Evolutionary conservation across 2,888 invertebrate species (phyloP), one percentile per base, ranked within the genome.

Genomic region (Spilarctia lutea): DNA sequence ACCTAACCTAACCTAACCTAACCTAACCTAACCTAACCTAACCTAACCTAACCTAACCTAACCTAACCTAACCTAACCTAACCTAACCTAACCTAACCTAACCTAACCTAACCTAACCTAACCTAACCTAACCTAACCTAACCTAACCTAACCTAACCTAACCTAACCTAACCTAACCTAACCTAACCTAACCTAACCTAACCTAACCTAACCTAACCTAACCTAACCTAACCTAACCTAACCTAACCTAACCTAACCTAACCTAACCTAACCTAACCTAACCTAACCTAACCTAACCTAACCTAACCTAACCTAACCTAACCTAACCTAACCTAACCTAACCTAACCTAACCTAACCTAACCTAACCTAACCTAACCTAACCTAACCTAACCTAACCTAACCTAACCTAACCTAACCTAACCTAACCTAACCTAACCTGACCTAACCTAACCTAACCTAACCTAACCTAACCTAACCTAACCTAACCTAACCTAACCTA

Each of bases 201-300:
- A 79, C 79, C 79, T 79, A 79, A 79, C 79, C 79, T 76, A 76
- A 79, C 79, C 79, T 79, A 79, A 79, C 79, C 78, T 78, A 78
- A 78, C 78, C 71, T 75, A 75, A 75, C 78, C 75, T 75, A 76
- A 78, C 78, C 78, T 78, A 78, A 78, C 77, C 78, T 78, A 78
- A 78, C 78, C 78, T 78, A 78, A 78, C 78, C 78, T 78, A 78
- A 78, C 77, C 77, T 78, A 78, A 78, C 78, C 78, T 78, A 78
- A 78, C 78, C 78, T 78, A 78, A 78, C 78, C 78, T 78, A 78
- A 78, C 78, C 78, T 78, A 78, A 78, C 78, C 78, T 78, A 78
- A 78, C 78, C 78, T 75, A 75, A 78, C 75, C 78, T 75, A 75
- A 78, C 75, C 78, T 78, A 78, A 78, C 75, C 78, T 76, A 76